These are phyloP conservation scores for Magallana nippona DNA, from an alignment of 2,888 invertebrate genomes.

Conservation along the genomic window DNA sequence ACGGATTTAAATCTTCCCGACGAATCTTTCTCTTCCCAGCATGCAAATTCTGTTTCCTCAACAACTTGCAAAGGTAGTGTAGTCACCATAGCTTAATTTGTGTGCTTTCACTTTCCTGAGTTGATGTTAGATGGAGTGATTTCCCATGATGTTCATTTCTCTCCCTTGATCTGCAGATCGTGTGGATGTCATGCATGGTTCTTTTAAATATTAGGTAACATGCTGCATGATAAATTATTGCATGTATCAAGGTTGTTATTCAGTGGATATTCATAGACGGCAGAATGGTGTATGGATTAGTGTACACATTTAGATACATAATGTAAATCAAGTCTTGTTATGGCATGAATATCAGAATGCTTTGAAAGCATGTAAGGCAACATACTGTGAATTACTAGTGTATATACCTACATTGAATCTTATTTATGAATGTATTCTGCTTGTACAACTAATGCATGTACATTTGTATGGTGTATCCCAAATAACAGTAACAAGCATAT, in stretches of 20 bases:
- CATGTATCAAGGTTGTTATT: background rate
- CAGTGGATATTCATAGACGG: too few species aligned
- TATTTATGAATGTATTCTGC: too few species aligned
- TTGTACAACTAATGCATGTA: too few species aligned
- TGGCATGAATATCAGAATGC: background rate
- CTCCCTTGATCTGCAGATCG: constrained; percentile 25
- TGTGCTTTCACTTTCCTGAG: constrained; percentile 18
- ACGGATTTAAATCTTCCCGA: constrained; percentile 67
- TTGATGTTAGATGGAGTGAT: constrained; percentile 2
- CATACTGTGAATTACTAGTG: too few species aligned
- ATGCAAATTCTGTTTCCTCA: constrained; percentile 45
- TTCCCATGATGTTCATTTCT: constrained; percentile 3
- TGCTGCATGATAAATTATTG: constrained; percentile 8
- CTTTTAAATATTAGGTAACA: constrained; percentile 17
- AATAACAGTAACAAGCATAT: too few species aligned
- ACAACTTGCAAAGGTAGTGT: constrained; percentile 36
- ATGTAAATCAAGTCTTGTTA: too few species aligned
- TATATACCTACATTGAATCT: too few species aligned
- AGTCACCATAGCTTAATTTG: background rate
- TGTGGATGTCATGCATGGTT: constrained; percentile 30
- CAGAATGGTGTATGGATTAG: too few species aligned
- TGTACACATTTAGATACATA: too few species aligned
- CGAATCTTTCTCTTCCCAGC: constrained; percentile 62
- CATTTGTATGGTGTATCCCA: too few species aligned
- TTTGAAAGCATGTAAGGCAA: background rate